Percentiles rank a stretch among this genome's conserved stretches.
These are phyloP conservation scores for Lysiphlebus fabarum DNA, from an alignment of 1,140 invertebrate genomes.

Conservation along the genomic window DNA sequence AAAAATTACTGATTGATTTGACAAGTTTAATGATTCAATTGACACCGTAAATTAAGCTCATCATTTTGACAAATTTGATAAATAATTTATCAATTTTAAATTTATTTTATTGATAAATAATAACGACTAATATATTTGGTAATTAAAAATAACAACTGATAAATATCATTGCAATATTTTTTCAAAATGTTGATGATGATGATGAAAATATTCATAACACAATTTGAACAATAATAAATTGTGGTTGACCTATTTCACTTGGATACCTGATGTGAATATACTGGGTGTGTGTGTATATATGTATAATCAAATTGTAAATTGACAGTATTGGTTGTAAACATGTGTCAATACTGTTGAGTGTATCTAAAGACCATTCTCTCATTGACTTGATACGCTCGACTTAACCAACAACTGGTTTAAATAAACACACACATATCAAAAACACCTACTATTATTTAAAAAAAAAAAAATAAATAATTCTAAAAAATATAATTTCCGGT, in stretches of 20 bases:
- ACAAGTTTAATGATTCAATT: no score
- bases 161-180: no score
- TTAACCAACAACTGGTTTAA: not conserved
- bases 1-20: no score
- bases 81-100: no score
- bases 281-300: not conserved
- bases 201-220: not conserved
- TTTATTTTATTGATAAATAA: no score
- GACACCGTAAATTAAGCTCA: no score
- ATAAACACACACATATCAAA: not conserved
- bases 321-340: not conserved
- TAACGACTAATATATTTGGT: no score
- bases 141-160: no score
- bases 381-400: slow-evolving; percentile 1
- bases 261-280: not conserved
- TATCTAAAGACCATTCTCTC: slow-evolving; percentile 4
- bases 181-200: not conserved
- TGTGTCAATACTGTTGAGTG: not conserved
- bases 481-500: not conserved
- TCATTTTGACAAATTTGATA: no score
- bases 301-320: not conserved
- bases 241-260: not conserved
- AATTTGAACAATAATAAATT: not conserved
- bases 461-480: not conserved
- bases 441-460: not conserved